phyloP scores from a whole-genome alignment of 2,888 invertebrate species.

The Omphaloscelis lunosa region DNA sequence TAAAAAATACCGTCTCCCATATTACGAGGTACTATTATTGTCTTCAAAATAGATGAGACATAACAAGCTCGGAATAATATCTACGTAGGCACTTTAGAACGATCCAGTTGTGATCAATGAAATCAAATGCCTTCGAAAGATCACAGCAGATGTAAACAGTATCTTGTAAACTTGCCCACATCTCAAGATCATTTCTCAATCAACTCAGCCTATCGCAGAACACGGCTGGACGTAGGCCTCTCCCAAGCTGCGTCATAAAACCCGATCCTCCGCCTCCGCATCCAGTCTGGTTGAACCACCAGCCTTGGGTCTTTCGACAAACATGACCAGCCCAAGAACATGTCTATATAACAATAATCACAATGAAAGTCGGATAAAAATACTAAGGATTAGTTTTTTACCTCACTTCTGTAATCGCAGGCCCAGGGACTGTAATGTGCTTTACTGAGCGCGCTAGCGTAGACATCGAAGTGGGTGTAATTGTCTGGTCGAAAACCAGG shows the following conservation, averaged over 20 bases:
- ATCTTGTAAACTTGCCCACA: not conserved
- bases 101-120: not conserved
- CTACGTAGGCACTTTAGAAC: not conserved
- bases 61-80: not conserved
- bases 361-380: not conserved
- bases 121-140: not conserved
- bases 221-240: not conserved
- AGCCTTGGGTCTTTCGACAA: not conserved
- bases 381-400: constrained; percentile 13
- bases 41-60: not conserved
- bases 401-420: constrained; percentile 59
- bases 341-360: not conserved
- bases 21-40: not conserved
- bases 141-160: not conserved
- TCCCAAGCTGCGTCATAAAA: not conserved
- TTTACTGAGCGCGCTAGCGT: constrained; percentile 56
- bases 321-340: not conserved
- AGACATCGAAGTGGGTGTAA: constrained; percentile 50
- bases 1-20: not conserved
- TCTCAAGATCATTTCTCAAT: not conserved
- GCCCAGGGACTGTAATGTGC: constrained; percentile 59
- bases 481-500: constrained; percentile 34
- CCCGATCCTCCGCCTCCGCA: not conserved
- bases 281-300: not conserved
- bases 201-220: not conserved